Conservation (phyloP, 2,113 vertebrate species). For the Dermatemys mawii region DNA sequence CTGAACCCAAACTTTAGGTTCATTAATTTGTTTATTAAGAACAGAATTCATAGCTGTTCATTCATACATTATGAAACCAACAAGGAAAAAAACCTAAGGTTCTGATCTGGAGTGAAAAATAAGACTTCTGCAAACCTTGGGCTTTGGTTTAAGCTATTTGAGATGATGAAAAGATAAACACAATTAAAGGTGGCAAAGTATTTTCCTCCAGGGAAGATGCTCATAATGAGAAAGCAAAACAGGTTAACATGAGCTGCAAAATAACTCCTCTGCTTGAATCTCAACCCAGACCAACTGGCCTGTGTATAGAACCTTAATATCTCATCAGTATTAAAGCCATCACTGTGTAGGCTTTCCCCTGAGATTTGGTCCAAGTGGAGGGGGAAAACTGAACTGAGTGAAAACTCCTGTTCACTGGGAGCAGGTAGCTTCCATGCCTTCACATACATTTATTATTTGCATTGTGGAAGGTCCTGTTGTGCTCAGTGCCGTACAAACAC, state of each 20-base stretch:
- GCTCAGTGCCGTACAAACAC: background rate
- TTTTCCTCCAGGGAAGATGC: background rate
- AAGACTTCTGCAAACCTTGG: background rate
- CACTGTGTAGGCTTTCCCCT: background rate
- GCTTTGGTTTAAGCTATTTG: background rate
- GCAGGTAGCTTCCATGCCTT: background rate
- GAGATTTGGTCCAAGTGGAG: background rate
- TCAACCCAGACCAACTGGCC: background rate
- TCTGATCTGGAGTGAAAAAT: background rate
- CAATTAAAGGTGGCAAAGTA: background rate
- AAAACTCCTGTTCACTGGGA: background rate
- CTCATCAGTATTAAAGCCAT: background rate
- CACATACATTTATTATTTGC: background rate
- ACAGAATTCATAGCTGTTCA: background rate
- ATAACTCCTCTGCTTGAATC: background rate
- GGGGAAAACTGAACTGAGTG: background rate
- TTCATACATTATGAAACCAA: background rate
- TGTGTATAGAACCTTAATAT: background rate
- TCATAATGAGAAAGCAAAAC: rapidly evolving
- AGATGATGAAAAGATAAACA: background rate
- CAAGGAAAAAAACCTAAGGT: background rate
- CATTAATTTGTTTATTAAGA: background rate
- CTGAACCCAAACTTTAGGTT: background rate
- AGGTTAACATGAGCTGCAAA: background rate
- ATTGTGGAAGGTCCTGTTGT: background rate